A percentile compares a stretch with the other conserved stretches of the same genome.
These are phyloP conservation scores for Struthidea cinerea DNA, from an alignment of 2,113 vertebrate genomes.

Conservation along the genomic window DNA sequence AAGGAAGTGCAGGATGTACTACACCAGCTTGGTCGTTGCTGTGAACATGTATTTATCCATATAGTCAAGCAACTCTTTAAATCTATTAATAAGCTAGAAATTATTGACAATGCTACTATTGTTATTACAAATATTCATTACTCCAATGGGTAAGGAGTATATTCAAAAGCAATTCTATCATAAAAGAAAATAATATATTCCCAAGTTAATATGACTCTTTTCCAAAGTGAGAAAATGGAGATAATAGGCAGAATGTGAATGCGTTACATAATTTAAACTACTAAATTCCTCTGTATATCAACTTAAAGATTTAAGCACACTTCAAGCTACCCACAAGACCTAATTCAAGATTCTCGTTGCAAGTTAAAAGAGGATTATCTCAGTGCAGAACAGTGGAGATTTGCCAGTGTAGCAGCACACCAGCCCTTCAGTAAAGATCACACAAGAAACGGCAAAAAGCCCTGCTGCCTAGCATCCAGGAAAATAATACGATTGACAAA, in stretches of 20 bases:
- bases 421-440: not conserved
- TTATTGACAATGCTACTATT: not conserved
- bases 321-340: not conserved
- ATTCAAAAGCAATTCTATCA: not conserved
- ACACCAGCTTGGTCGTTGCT: not conserved
- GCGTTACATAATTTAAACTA: not conserved
- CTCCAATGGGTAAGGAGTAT: not conserved
- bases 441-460: fast-evolving
- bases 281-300: not conserved
- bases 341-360: not conserved
- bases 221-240: not conserved
- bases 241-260: not conserved
- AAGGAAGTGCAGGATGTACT: not conserved
- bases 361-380: not conserved
- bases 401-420: not conserved
- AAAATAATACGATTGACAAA: not conserved
- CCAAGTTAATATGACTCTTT: not conserved
- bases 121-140: not conserved
- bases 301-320: not conserved
- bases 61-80: not conserved
- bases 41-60: not conserved
- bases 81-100: not conserved
- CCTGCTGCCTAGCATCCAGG: not conserved
- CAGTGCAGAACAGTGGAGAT: not conserved
- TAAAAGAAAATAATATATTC: not conserved